Evolutionary conservation across 2,797 vertebrate genomes (phyloP).

Genomic region (Sphenodon punctatus): DNA sequence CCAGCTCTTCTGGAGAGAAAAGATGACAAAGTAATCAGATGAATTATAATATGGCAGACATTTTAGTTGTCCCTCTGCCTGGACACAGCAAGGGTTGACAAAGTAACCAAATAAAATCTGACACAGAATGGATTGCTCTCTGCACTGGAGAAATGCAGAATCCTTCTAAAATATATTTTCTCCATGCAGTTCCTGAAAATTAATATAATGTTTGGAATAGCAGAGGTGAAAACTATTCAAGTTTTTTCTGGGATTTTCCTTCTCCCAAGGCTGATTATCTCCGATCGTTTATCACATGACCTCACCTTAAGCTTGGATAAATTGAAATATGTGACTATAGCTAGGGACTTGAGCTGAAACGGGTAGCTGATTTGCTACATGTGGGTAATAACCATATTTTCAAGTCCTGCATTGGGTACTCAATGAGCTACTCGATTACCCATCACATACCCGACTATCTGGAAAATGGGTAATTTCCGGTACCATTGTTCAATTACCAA

Average conservation of each 20-base stretch:
- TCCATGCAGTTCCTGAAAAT: background rate
- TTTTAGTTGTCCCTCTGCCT: background rate
- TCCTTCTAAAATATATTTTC: background rate
- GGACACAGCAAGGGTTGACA: background rate
- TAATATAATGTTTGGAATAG: background rate
- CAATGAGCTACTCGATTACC: no score
- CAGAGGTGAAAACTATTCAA: no score
- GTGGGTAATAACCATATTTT: no score
- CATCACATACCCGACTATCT: no score
- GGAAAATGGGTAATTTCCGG: no score
- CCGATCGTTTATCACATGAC: no score
- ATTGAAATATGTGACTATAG: background rate
- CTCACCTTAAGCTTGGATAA: constrained; percentile 7
- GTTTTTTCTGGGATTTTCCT: no score
- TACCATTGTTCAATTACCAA: no score
- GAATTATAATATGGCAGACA: background rate
- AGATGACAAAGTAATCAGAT: background rate
- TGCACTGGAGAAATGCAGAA: background rate
- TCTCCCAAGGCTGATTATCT: no score
- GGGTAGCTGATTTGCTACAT: no score
- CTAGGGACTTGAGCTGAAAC: no score
- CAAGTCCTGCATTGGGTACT: no score
- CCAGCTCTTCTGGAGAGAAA: background rate
- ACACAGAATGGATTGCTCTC: background rate
- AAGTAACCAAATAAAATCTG: background rate